Evolutionary conservation across 2,888 invertebrate species (phyloP).

Genomic region (Punctoribates punctum): DNA sequence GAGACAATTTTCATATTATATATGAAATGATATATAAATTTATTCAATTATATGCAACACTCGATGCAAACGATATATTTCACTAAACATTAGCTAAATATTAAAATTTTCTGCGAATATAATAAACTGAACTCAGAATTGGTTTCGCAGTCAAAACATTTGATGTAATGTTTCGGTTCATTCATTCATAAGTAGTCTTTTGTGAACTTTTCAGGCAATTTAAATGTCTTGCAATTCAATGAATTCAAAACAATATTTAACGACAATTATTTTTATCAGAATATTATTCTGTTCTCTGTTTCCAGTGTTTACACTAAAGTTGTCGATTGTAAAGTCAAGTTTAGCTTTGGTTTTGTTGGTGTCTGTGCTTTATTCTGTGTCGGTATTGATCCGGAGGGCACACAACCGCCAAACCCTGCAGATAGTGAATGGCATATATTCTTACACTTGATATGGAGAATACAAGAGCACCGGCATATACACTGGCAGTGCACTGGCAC

Average conservation of each 20-base stretch:
- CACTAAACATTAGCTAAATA: constrained; percentile 9
- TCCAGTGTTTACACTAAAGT: not conserved
- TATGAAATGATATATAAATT: too few relatives aligned
- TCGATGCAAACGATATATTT: not conserved
- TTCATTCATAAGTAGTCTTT: not conserved
- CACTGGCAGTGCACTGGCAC: not conserved
- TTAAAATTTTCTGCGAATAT: not conserved
- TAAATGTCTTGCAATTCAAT: not conserved
- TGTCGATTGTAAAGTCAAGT: not conserved
- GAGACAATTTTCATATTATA: too few relatives aligned
- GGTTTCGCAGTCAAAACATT: not conserved
- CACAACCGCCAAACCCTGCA: not conserved
- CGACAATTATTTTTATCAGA: not conserved
- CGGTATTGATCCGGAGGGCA: constrained; percentile 9
- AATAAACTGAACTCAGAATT: not conserved
- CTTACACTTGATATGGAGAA: not conserved
- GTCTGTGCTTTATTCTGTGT: not conserved
- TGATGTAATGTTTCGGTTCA: too few relatives aligned
- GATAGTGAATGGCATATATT: too few relatives aligned
- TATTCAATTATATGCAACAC: too few relatives aligned
- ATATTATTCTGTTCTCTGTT: too few relatives aligned
- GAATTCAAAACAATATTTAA: too few relatives aligned
- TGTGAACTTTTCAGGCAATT: not conserved
- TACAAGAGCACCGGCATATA: not conserved
- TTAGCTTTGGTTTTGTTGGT: not conserved